Conservation (phyloP, 2,888 invertebrate species). For the Iselma pallidipennis region DNA sequence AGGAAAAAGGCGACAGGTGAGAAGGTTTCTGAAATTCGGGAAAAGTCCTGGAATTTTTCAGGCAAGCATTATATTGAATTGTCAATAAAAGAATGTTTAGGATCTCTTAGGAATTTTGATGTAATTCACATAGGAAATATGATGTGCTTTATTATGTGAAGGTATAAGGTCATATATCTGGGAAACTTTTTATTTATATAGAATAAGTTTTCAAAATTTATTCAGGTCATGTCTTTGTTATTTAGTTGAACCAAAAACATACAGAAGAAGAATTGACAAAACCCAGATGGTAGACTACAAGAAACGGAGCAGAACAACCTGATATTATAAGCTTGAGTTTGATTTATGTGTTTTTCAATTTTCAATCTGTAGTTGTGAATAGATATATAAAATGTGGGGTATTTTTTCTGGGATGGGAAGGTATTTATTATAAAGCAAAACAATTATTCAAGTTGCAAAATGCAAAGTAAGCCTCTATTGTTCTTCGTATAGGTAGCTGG, state of each 20-base stretch:
- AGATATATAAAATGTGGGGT: no score
- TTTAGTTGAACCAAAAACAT: background rate
- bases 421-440: no score
- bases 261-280: no score
- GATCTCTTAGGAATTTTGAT: background rate
- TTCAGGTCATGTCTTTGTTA: background rate
- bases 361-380: no score
- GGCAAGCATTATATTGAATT: background rate
- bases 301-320: no score
- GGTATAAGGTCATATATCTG: background rate
- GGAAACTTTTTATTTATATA: background rate
- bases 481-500: background rate
- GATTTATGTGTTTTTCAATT: no score
- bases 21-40: no score
- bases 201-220: background rate
- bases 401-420: no score
- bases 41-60: conserved; percentile 1
- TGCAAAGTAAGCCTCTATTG: background rate
- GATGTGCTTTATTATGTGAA: background rate
- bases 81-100: background rate
- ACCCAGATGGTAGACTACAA: no score
- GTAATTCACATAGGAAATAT: background rate
- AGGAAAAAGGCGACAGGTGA: no score
- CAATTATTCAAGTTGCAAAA: background rate
- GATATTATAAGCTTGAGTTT: no score